A percentile compares a stretch with the other conserved stretches of the same genome.
Conservation (phyloP, 2,797 vertebrate genomes). For the Cirrhinus mrigala region DNA sequence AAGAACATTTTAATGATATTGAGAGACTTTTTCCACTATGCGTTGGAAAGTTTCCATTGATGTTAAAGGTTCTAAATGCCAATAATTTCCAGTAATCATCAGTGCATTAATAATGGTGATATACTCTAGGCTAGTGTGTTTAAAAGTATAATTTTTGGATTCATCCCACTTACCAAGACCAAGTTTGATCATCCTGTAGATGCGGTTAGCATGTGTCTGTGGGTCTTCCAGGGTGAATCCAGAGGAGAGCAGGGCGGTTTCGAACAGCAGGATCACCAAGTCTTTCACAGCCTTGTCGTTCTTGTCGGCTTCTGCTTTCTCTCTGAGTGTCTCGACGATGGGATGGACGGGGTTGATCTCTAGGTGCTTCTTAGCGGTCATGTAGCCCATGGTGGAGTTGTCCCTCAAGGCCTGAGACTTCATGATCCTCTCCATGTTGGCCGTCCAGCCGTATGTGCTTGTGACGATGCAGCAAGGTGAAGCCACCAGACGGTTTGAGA, state of each 20-base stretch:
- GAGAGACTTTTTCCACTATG: not conserved
- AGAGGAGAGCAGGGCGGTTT: conserved; percentile 92
- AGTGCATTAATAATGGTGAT: not conserved
- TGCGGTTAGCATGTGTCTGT: conserved; percentile 94
- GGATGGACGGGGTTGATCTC: conserved; percentile 94
- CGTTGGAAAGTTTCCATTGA: not conserved
- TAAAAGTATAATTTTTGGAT: not conserved
- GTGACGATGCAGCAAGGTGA: conserved; percentile 97
- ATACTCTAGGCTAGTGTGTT: not conserved
- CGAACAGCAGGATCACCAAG: conserved; percentile 91
- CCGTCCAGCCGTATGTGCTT: conserved; percentile 94
- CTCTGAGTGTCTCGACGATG: conserved; percentile 91
- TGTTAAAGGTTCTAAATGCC: not conserved
- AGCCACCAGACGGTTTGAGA: conserved; percentile 91
- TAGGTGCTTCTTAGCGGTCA: conserved; percentile 97
- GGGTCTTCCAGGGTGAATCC: conserved; percentile 95
- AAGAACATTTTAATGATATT: not conserved
- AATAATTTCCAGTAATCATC: not conserved
- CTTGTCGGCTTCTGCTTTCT: conserved; percentile 95
- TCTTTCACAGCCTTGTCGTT: conserved; percentile 98
- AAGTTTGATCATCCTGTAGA: conserved; percentile 97
- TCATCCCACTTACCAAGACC: conserved; percentile 92
- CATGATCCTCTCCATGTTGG: conserved; percentile 99
- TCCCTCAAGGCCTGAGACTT: conserved; percentile 94
- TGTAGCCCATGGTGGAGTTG: conserved; percentile 97